Conservation (phyloP, 2,797 vertebrate species). For the Myotis daubentonii region DNA sequence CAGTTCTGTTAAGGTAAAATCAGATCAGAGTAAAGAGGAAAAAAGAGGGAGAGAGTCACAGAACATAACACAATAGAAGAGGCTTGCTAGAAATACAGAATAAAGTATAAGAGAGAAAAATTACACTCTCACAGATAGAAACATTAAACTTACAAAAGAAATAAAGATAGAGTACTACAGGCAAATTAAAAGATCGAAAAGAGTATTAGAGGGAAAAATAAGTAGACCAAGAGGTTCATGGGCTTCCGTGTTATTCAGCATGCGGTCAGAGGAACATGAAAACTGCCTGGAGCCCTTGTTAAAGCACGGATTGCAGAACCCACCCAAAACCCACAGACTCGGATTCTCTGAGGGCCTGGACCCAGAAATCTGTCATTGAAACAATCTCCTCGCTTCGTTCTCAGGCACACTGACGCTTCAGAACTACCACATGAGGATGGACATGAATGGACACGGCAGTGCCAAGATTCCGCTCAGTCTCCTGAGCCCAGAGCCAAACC, state of each 20-base stretch:
- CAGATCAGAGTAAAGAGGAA: not conserved
- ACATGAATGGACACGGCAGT: rapidly evolving
- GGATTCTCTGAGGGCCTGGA: not conserved
- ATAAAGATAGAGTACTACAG: not conserved
- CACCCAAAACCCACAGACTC: not conserved
- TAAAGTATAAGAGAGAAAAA: not conserved
- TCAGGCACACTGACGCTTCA: not conserved
- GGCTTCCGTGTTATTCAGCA: not conserved
- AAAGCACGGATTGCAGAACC: not conserved
- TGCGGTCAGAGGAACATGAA: not conserved
- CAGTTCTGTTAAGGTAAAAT: not conserved
- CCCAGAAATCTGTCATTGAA: not conserved
- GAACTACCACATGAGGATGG: not conserved
- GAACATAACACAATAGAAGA: not conserved
- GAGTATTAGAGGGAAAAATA: not conserved
- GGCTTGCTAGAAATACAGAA: not conserved
- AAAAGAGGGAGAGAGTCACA: not conserved
- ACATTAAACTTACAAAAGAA: not conserved
- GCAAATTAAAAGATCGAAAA: not conserved
- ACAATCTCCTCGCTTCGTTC: not conserved
- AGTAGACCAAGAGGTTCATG: not conserved
- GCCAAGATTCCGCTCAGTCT: not conserved
- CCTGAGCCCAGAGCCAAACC: not conserved
- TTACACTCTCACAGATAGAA: not conserved
- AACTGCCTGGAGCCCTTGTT: not conserved